phyloP scores from a whole-genome alignment of 2,888 invertebrate species.

The Rhagophthalmus giganteus region DNA sequence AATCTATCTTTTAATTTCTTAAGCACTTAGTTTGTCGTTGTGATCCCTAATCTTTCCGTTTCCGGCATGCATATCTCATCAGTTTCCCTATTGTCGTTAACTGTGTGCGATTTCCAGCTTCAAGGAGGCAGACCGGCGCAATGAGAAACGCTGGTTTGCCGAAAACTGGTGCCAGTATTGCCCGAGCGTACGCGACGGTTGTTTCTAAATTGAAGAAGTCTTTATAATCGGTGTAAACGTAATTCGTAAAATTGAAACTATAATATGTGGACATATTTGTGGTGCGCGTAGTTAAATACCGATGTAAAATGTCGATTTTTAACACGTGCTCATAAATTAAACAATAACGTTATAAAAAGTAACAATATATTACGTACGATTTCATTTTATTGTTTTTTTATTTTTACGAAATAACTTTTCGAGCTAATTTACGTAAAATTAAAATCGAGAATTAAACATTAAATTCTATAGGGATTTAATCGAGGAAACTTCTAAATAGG shows the following conservation, averaged over 20 bases:
- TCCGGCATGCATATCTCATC: slow-evolving; percentile 36
- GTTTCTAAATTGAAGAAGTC: slow-evolving; percentile 15
- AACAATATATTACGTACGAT: too few species aligned
- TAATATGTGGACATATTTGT: too few species aligned
- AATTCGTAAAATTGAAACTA: too few species aligned
- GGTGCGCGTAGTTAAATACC: too few species aligned
- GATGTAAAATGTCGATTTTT: too few species aligned
- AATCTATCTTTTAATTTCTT: slow-evolving; percentile 34
- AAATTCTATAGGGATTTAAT: too few species aligned
- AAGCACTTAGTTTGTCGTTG: slow-evolving; percentile 38
- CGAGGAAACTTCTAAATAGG: slow-evolving; percentile 5
- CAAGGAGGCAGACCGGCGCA: slow-evolving; percentile 37
- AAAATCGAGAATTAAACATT: too few species aligned
- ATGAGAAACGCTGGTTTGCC: slow-evolving; percentile 23
- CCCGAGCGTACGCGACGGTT: slow-evolving; percentile 23
- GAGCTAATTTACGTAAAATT: too few species aligned
- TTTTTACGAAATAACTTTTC: too few species aligned
- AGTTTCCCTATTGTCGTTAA: slow-evolving; percentile 34
- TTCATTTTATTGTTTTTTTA: too few species aligned
- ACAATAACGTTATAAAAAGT: too few species aligned
- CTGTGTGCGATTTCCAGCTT: slow-evolving; percentile 32
- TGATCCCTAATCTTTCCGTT: slow-evolving; percentile 38
- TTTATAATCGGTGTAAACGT: not conserved
- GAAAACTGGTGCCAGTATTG: slow-evolving; percentile 33
- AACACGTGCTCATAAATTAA: too few species aligned